Evolutionary conservation across 2,113 vertebrate genomes (phyloP).

Genomic region (Alethe diademata): DNA sequence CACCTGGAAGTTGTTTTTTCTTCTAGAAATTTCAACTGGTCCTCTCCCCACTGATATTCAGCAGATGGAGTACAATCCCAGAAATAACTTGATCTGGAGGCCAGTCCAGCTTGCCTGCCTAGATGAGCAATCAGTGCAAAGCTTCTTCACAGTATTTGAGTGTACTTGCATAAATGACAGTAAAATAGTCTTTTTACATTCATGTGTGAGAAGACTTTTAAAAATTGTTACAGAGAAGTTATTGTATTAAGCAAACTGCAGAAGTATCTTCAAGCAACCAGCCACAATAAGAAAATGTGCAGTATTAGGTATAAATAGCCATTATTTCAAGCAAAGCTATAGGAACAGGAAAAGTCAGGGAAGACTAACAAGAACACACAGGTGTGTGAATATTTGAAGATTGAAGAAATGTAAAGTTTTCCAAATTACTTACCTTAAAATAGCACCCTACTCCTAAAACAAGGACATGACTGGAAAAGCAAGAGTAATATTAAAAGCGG

Average conservation of each 20-base stretch:
- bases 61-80: neutral
- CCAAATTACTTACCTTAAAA: constrained; percentile 47
- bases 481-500: constrained; percentile 34
- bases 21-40: neutral
- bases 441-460: constrained; percentile 36
- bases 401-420: neutral
- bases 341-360: constrained; percentile 35
- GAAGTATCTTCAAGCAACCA: constrained; percentile 45
- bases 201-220: neutral
- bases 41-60: neutral
- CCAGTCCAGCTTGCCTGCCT: neutral
- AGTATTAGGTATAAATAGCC: constrained; percentile 34
- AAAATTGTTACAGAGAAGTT: constrained; percentile 17
- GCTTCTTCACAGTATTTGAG: neutral
- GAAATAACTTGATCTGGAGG: neutral
- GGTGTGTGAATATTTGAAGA: constrained; percentile 21
- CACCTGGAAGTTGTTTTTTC: neutral
- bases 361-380: constrained; percentile 32
- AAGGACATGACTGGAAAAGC: constrained; percentile 41
- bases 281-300: neutral
- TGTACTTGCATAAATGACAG: neutral
- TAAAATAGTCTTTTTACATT: neutral
- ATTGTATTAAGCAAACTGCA: constrained; percentile 48
- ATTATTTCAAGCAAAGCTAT: constrained; percentile 56
- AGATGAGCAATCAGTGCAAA: neutral